Evolutionary conservation across 1,140 invertebrate genomes (phyloP).

Genomic region (Diploscapter pachys): DNA sequence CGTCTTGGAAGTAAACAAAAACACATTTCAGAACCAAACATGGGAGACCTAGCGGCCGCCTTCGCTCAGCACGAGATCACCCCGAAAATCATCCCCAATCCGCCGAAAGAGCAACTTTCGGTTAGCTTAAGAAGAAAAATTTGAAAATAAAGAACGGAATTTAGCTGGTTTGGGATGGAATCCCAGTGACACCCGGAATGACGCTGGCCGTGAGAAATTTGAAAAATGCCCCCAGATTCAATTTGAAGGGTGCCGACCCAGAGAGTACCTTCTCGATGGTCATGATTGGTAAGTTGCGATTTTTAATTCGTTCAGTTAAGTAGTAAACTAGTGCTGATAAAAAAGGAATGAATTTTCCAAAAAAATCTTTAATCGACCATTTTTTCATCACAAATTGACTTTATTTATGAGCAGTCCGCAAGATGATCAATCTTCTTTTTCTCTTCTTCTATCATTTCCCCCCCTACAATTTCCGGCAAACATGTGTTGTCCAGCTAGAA

Average conservation of each 20-base stretch:
- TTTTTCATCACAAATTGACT: too few relatives aligned
- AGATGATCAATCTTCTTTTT: too few relatives aligned
- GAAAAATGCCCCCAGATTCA: slow-evolving; percentile 57
- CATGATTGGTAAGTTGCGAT: slow-evolving; percentile 50
- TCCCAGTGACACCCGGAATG: slow-evolving; percentile 51
- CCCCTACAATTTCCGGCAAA: too few relatives aligned
- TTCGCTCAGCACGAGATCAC: slow-evolving; percentile 52
- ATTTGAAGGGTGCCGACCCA: slow-evolving; percentile 53
- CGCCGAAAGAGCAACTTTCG: slow-evolving; percentile 50
- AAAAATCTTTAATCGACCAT: too few relatives aligned
- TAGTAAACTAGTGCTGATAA: too few relatives aligned
- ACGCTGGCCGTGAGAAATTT: slow-evolving; percentile 50
- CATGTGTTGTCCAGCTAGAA: too few relatives aligned
- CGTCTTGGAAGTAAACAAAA: too few relatives aligned
- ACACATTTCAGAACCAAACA: slow-evolving; percentile 11
- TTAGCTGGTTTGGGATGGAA: slow-evolving; percentile 55
- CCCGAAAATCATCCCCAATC: slow-evolving; percentile 48
- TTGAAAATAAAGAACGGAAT: neutral
- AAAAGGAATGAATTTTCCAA: too few relatives aligned
- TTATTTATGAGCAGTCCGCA: too few relatives aligned
- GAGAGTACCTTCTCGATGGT: slow-evolving; percentile 54
- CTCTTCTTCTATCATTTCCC: too few relatives aligned
- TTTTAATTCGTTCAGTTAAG: too few relatives aligned
- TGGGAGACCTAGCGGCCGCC: slow-evolving; percentile 49
- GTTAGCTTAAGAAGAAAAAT: slow-evolving; percentile 32